Evolutionary conservation across 2,113 vertebrate genomes (phyloP), one percentile per base, ranked within the genome.

Genomic region (Hippocampus comes): DNA sequence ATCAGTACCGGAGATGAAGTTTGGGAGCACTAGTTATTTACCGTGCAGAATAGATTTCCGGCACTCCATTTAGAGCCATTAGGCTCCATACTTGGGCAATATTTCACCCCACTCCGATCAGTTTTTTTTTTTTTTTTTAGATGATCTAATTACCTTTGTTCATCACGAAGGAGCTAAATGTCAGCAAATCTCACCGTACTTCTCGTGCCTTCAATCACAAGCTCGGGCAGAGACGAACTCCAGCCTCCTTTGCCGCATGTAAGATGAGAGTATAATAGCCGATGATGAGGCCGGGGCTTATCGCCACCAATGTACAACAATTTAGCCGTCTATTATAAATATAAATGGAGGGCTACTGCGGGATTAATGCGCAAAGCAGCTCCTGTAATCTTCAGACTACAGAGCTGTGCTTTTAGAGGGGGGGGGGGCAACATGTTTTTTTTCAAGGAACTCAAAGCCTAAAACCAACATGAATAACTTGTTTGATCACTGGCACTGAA

Each of bases 71-170:
- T 73, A 69, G 25, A 83, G 6, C 68, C 74, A 85, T 85, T 81
- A 86, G 49, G 48, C 64, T 74, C 49, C 4, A 2, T 25, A 74
- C 63, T 82, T 68, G 75, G 76, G 80, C 51, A 75, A 78, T 82
- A 80, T 81, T 75, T 78, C 74, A 81, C 15, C 49, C 9, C 30
- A 59, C 77, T 41, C 63, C 73, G 56, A 67, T 80, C 71, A 69
- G n/a, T 4, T 42, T 51, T 64, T 67, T 80, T 81, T 73, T 38
- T 42, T 51, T 64, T 63, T 80, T 81, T 73, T 65, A 78, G 70
- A 64, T 75, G 56, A 84, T 84, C 75, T 67, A 80, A 79, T 87
- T 84, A 80, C 75, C 63, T 82, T 82, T 87, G 67, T 80, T 87
- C 74, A 72, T 78, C 23, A 71, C 74, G 67, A 56, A 60, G 57